These are phyloP conservation scores for Metacarcinus magister DNA, from an alignment of 2,888 invertebrate genomes.

Conservation along the genomic window DNA sequence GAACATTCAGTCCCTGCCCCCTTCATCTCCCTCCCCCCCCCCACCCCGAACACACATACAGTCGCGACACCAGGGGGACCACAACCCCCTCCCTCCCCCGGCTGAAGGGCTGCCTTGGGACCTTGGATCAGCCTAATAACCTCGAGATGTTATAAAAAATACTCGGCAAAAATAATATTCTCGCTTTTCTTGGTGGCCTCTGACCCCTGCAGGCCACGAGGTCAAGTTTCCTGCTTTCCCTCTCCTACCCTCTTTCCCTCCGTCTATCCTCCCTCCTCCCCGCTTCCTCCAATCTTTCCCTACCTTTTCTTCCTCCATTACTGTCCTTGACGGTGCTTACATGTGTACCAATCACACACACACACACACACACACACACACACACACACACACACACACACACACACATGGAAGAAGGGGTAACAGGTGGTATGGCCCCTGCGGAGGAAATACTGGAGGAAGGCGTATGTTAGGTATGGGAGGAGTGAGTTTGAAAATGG, in stretches of 20 bases:
- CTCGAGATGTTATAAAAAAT: slow-evolving; percentile 35
- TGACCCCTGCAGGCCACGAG: not conserved
- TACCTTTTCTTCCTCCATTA: not conserved
- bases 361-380: slow-evolving; percentile 27
- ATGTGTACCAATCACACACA: not conserved
- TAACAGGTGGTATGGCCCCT: not conserved
- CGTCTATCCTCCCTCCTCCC: not conserved
- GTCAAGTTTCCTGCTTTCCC: not conserved
- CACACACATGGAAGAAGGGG: not conserved
- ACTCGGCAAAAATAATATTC: not conserved
- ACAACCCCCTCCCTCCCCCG: not conserved
- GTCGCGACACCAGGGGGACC: too few species aligned
- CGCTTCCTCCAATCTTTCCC: not conserved
- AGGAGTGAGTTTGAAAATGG: not conserved
- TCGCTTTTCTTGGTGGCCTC: not conserved
- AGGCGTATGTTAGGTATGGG: not conserved
- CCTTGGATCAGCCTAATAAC: not conserved
- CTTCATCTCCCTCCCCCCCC: too few species aligned
- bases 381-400: slow-evolving; percentile 3
- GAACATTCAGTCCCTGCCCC: too few species aligned
- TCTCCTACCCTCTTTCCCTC: not conserved
- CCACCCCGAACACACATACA: too few species aligned
- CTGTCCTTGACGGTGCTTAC: not conserved
- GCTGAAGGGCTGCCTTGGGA: not conserved
- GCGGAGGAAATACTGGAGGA: not conserved